Evolutionary conservation across 2,113 vertebrate genomes (phyloP).

Genomic region (Origma solitaria): DNA sequence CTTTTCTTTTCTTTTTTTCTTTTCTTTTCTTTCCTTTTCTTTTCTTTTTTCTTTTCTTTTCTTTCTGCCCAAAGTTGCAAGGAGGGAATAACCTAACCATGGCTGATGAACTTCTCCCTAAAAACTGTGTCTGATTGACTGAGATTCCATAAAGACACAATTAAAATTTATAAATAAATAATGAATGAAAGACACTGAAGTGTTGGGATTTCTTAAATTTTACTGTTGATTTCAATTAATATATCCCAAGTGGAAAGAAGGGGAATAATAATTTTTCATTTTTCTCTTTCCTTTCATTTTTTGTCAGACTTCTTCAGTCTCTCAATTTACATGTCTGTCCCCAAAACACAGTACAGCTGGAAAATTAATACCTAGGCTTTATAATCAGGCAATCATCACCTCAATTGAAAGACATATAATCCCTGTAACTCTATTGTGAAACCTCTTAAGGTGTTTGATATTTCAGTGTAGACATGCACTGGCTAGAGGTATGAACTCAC

Average conservation of each 20-base stretch:
- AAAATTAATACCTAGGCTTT: not conserved
- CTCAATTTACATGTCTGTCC: not conserved
- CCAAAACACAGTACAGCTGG: not conserved
- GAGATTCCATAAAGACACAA: not conserved
- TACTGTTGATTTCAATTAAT: not conserved
- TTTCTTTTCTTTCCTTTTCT: no score
- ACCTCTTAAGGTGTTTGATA: not conserved
- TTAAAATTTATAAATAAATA: not conserved
- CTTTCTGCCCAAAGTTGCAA: not conserved
- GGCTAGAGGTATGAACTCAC: not conserved
- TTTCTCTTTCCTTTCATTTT: not conserved
- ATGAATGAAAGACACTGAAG: not conserved
- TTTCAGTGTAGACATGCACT: not conserved
- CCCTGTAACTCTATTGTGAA: not conserved
- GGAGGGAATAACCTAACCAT: not conserved
- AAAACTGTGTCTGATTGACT: not conserved
- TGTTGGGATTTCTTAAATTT: accelerated
- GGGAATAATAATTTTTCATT: not conserved
- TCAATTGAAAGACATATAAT: not conserved
- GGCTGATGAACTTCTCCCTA: not conserved
- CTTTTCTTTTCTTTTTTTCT: no score
- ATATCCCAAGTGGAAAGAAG: not conserved
- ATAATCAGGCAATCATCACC: not conserved
- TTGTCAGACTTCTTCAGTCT: not conserved
- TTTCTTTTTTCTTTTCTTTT: not conserved